Base-by-base conservation (phyloP, 2,888 invertebrate species). In the Leptinotarsa peninsularis region DNA sequence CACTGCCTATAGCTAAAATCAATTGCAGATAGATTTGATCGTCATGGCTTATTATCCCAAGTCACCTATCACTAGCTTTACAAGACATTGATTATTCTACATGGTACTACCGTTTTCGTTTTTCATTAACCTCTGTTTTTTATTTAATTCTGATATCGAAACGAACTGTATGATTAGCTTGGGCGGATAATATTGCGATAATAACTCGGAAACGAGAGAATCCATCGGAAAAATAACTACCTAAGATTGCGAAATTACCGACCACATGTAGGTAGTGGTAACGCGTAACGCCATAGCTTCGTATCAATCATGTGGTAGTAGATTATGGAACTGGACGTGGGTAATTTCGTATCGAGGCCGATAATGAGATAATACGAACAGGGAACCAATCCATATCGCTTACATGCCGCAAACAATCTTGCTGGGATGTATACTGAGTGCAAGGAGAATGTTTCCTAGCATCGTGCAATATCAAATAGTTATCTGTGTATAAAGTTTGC, bases 271-370 rank as follows among this genome's bases (percentile, higher is more conserved):
- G 63, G 43, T 27, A 18, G 58, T 23, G 33, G 43, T 33, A 58
- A 58, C 52, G 52, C 52, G 58, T 58, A 63, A 63, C 27, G 63
- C 63, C 63, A 63, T 63, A 33, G 43, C 33, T 63, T 63, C 63
- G 63, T 63, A 43, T 63, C 63, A 43, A 63, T 33, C 63, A 63
- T 63, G 63, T n/a, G 63, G 43, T 63, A 43, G 33, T 43, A 63
- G 63, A 63, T 63, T 63, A 63, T 63, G 63, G n/a, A 63, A 63
- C 43, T 63, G 43, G 63, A 63, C 63, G 63, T 63, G 63, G n/a
- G 43, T 43, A 33, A 63, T 63, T 63, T 63, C 43, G 63, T 33
- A n/a, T 63, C 43, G n/a, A 27, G 63, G 17, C n/a, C 63, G 58
- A 58, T 58, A 58, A 58, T 58, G 21, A 58, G 58, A 58, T 58